These are phyloP conservation scores for Coenonympha arcania DNA, from an alignment of 2,888 invertebrate genomes.

Conservation along the genomic window DNA sequence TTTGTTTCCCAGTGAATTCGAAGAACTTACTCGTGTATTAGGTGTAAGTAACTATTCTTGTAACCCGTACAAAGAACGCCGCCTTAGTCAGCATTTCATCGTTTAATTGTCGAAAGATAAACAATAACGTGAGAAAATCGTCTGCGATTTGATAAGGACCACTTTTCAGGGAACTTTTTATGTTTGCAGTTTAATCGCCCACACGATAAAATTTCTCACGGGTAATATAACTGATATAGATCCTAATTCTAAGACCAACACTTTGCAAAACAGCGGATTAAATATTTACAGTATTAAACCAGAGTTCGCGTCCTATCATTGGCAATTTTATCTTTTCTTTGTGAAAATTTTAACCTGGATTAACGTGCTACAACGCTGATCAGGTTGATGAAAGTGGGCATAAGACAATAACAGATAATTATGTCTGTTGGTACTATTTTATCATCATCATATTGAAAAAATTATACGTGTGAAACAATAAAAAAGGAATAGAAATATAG, in stretches of 20 bases:
- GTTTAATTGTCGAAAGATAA: slow-evolving; percentile 44
- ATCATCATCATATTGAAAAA: background rate
- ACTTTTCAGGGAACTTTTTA: slow-evolving; percentile 23
- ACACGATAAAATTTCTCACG: background rate
- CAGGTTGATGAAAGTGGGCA: background rate
- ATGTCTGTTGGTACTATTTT: too few species aligned
- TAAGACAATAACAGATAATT: background rate
- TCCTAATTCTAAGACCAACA: too few species aligned
- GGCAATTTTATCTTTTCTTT: too few species aligned
- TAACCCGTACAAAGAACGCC: slow-evolving; percentile 38
- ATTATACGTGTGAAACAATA: too few species aligned
- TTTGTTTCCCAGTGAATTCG: background rate
- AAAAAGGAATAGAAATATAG: too few species aligned
- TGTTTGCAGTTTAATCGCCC: background rate
- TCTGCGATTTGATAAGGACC: slow-evolving; percentile 32
- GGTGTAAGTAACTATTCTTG: background rate
- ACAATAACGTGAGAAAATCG: slow-evolving; percentile 54
- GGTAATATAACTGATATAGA: too few species aligned
- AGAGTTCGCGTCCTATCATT: too few species aligned
- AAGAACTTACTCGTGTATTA: background rate
- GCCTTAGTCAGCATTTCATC: slow-evolving; percentile 34
- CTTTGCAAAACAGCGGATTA: too few species aligned
- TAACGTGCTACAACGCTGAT: too few species aligned
- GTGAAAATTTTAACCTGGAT: too few species aligned
- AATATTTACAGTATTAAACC: too few species aligned